Base-by-base conservation (phyloP, 2,113 vertebrate species). In the Mesitornis unicolor region DNA sequence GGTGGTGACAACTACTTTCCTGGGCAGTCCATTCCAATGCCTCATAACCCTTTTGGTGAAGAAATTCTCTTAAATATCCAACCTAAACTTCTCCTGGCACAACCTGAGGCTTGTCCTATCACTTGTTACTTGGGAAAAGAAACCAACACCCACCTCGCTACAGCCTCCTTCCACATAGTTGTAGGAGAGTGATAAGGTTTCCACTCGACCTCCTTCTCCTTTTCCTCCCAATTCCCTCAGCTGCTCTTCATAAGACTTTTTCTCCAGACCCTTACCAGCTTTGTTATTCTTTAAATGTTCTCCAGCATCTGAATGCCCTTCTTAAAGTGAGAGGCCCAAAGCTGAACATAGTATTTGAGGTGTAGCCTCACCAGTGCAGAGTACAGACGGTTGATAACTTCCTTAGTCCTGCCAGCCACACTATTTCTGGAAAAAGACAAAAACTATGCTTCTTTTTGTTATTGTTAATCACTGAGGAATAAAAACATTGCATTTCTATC, bases 71-170 rank as follows among this genome's bases (percentile, higher is more conserved):
- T 7, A 64, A 16, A 33, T 63, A 48, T 43, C 17, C 14, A 20
- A 1, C 7, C 7, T 35, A 84, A 71, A 48, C 8, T 2, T 47
- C 5, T 16, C 60, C 3, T 60, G n/a, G 7, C 0, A 3, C 9
- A 79, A 12, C 3, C 31, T 56, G 36, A 51, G 4, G 4, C 8
- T 51, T 0, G 0, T 50, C 16, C 11, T 63, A 10, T 16, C 0
- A 0, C 13, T 70, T 17, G 6, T 64, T 56, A 56, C 9, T 16
- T 40, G 5, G 11, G 20, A 77, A 4, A 65, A 79, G 40, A 19
- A 40, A 68, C 8, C 0, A 0, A 43, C 2, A 0, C 6, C 19
- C 6, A 63, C 16, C 15, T 68, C 3, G 0, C 18, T 14, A 26
- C 13, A 40, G 0, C 5, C 21, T 35, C 35, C 16, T 86, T 31